A percentile compares a stretch with the other conserved stretches of the same genome.
These are phyloP conservation scores for Pygocentrus nattereri DNA, from an alignment of 2,797 vertebrate genomes.

Conservation along the genomic window DNA sequence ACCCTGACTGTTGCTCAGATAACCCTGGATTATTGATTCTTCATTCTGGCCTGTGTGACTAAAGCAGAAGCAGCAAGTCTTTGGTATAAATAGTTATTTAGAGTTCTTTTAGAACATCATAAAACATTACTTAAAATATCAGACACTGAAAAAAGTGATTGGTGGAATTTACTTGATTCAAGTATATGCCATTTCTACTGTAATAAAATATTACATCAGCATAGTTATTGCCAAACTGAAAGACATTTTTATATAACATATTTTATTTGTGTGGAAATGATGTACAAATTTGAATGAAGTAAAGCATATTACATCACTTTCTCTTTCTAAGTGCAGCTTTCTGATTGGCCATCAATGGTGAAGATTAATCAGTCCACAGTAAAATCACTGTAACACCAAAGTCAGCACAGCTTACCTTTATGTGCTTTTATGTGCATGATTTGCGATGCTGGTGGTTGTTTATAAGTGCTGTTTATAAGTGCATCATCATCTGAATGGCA, in stretches of 20 bases:
- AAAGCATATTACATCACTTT: background rate
- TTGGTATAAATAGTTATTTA: constrained; percentile 12
- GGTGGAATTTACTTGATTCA: background rate
- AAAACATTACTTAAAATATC: background rate
- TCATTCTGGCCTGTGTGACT: constrained; percentile 10
- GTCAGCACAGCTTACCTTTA: too few relatives aligned
- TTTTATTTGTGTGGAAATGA: background rate
- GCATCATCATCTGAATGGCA: background rate
- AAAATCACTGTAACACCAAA: background rate
- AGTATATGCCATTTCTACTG: background rate
- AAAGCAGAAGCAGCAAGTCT: constrained; percentile 24
- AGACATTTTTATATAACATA: background rate
- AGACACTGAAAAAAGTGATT: background rate
- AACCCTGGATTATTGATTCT: background rate
- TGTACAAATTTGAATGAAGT: background rate
- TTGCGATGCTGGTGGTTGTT: background rate
- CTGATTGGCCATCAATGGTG: background rate
- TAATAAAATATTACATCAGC: background rate
- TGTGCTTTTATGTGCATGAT: background rate
- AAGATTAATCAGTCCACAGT: background rate
- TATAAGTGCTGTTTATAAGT: too few relatives aligned
- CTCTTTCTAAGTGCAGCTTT: background rate
- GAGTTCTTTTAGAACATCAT: background rate
- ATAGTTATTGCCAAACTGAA: background rate
- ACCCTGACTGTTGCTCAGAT: constrained; percentile 72